These are phyloP conservation scores for Frieseomelitta varia DNA, from an alignment of 1,140 invertebrate genomes.

Conservation along the genomic window DNA sequence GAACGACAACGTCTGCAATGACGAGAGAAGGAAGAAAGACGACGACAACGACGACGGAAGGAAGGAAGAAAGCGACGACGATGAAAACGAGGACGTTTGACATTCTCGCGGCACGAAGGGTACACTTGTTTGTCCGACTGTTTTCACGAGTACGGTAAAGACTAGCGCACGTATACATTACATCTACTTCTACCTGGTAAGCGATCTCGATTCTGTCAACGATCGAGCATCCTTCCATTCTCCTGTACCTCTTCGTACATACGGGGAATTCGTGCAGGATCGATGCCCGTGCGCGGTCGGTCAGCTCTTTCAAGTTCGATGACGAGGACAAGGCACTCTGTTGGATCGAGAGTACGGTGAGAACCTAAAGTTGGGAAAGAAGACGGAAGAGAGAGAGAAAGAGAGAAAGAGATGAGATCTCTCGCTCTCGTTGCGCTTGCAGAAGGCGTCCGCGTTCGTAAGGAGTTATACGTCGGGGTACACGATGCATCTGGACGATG, in stretches of 20 bases:
- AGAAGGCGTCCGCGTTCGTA: constrained; percentile 33
- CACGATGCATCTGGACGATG: constrained; percentile 55
- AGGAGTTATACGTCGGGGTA: constrained; percentile 17
- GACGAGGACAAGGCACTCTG: constrained; percentile 56
- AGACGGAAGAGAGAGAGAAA: neutral
- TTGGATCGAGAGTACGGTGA: constrained; percentile 31
- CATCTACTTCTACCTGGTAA: neutral
- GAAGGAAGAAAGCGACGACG: constrained; percentile 7
- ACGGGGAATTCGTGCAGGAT: constrained; percentile 22
- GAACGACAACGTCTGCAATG: constrained; percentile 37
- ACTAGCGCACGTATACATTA: neutral
- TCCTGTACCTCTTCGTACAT: constrained; percentile 8
- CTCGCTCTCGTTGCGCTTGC: constrained; percentile 35
- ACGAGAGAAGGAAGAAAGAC: neutral
- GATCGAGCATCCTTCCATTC: neutral
- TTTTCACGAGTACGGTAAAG: constrained; percentile 25
- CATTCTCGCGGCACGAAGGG: constrained; percentile 36
- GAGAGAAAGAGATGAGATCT: neutral
- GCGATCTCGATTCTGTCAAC: constrained; percentile 32
- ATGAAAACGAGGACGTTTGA: constrained; percentile 1
- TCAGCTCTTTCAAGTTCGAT: constrained; percentile 36
- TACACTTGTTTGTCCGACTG: constrained; percentile 45
- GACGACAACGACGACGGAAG: constrained; percentile 7
- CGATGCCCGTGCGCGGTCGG: constrained; percentile 41
- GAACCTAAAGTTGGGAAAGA: neutral